Evolutionary conservation across 2,888 invertebrate genomes (phyloP), one percentile per base, ranked within the genome.

Genomic region (Ophion slaviceki): DNA sequence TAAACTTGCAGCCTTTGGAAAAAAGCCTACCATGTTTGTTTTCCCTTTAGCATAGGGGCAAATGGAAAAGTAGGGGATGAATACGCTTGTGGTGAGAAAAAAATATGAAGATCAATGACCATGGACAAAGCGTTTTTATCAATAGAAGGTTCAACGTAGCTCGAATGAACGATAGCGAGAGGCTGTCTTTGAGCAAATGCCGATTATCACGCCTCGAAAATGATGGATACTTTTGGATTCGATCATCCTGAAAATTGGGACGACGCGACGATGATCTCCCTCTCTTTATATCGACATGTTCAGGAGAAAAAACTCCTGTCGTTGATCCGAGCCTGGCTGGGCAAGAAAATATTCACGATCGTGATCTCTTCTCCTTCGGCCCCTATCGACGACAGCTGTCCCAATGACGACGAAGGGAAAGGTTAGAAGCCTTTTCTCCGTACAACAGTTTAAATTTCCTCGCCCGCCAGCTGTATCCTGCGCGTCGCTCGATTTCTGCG

Each of bases 301-400:
- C 28, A 61, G 45, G n/a, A 36, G 20, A 67, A 76, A 76, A 67
- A 11, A 67, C 2, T 11, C 14, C 28, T 32, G 20, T 45, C 47
- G 20, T 57, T 61, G 8, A 70, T 70, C 32, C 28, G 45, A 6
- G 20, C 66, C 17, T 14, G 64, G 53, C 24, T 61, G 53, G 62
- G 72, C 36, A 67, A 36, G 45, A 57, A 80, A 61, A 81, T 82
- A 82, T 85, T 85, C 71, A 85, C 66, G 76, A 61, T 79, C 28
- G 59, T 66, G 59, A 17, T 67, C 53, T 57, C 32, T 28, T 24
- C 57, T 67, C 32, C 24, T 47, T 11, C 45, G n/a, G 36, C 80
- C 72, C 67, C 59, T 67, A 85, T 80, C 75, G 71, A 36, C 82
- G 82, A 79, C 85, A 85, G 85, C 82, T 85, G 85, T 85, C 85